Base-by-base conservation (phyloP, 2,888 invertebrate species). In the Glaucopsyche alexis region DNA sequence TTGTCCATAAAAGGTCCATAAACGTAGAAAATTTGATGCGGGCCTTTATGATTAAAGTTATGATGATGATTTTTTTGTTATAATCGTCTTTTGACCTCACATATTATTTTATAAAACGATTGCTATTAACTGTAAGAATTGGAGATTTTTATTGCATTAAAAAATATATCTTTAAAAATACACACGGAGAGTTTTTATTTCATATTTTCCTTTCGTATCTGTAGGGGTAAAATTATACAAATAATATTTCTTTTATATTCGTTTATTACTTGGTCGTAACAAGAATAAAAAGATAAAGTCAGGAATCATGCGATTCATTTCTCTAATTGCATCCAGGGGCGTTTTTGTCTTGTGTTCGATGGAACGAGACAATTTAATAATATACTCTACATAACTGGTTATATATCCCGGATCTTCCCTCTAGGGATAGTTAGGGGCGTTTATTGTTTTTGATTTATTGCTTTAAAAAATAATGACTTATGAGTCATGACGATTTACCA, bases 301-400 rank as follows among this genome's bases (percentile, higher is more conserved):
- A 76, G 81, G 84, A 84, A 87, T 87, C 87, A 87, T 84, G 87
- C 87, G 84, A 88, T 87, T 86, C 87, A 85, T 84, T 87, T 81
- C 81, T 87, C 84, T 88, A 88, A 88, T 88, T 88, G 86, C 84
- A 85, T 82, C 79, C 79, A 80, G 78, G 76, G 82, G 83, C 82
- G 78, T 80, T 81, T 81, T 78, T 78, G 79, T 77, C 77, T 78
- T 77, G 75, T 75, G 74, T 76, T 76, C 74, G 78, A 77, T 78
- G 77, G 75, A 76, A 78, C 75, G 78, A 78, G 78, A 78, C 78
- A 78, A 76, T 77, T 79, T 79, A 74, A 77, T 77, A 77, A 76
- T 72, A 76, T 75, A 76, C 73, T 71, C 76, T 72, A 75, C 74
- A 69, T 69, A 38, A 49, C 69, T 49, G 69, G 69, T 19, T 69